Conservation (phyloP, 1,140 invertebrate species). For the Nasonia giraulti region DNA sequence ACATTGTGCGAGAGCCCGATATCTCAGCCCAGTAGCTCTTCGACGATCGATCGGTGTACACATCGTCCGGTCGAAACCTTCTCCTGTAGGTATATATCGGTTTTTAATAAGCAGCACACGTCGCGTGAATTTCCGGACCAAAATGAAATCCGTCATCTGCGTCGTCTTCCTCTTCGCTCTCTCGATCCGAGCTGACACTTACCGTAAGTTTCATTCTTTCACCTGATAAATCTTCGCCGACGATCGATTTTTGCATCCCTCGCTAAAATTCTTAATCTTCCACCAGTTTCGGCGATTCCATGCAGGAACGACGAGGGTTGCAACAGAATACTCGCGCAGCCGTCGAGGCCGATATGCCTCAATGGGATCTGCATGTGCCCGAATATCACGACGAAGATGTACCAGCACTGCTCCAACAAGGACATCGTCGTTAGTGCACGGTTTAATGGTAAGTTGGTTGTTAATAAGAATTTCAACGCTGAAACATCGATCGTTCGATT, state of each 20-base stretch:
- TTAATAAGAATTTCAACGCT: too few relatives aligned
- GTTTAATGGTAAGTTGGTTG: too few relatives aligned
- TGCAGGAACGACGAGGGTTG: neutral
- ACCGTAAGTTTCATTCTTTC: constrained; percentile 13
- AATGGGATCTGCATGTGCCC: constrained; percentile 1
- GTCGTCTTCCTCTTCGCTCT: neutral
- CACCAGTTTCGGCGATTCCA: neutral
- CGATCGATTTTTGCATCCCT: too few relatives aligned
- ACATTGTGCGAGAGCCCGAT: neutral
- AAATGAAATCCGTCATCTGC: constrained; percentile 23
- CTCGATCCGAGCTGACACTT: neutral
- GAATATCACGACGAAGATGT: neutral
- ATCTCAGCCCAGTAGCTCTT: constrained; percentile 7
- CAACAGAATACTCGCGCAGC: neutral
- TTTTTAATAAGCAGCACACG: neutral
- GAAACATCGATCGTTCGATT: too few relatives aligned
- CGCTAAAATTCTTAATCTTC: too few relatives aligned
- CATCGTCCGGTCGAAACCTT: neutral
- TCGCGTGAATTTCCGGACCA: neutral
- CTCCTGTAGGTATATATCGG: neutral
- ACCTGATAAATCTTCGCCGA: too few relatives aligned
- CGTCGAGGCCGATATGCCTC: neutral
- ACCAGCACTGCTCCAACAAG: neutral
- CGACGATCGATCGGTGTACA: neutral
- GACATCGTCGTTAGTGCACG: neutral